Percentiles rank a stretch among this genome's conserved stretches.
phyloP scores from a whole-genome alignment of 2,113 vertebrate species.

The Oxygymnocypris stewartii region DNA sequence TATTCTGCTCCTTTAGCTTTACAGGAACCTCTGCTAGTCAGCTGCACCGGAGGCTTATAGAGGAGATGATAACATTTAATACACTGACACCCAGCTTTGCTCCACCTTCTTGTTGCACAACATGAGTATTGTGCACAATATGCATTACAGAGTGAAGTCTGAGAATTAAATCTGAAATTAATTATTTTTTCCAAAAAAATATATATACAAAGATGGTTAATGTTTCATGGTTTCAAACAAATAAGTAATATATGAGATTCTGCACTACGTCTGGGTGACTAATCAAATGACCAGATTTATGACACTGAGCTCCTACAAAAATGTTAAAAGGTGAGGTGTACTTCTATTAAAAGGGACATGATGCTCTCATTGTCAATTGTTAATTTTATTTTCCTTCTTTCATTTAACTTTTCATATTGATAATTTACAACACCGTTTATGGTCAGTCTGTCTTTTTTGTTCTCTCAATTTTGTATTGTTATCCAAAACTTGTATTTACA shows the following conservation, averaged over 20 bases:
- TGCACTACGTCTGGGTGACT: not conserved
- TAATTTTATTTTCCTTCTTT: not conserved
- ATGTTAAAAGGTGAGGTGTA: not conserved
- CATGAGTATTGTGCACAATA: conserved; percentile 49
- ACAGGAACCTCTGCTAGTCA: conserved; percentile 61
- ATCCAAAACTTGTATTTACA: too few species aligned
- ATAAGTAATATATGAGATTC: not conserved
- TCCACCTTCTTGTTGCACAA: not conserved
- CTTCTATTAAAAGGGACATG: not conserved
- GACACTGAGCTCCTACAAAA: not conserved
- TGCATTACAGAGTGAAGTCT: not conserved
- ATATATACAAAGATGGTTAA: not conserved
- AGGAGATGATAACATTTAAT: conserved; percentile 62
- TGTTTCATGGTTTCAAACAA: not conserved
- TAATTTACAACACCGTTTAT: not conserved
- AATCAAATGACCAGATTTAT: not conserved
- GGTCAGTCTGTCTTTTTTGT: too few species aligned
- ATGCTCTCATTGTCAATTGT: not conserved
- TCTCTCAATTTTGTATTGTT: too few species aligned
- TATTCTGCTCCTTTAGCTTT: conserved; percentile 64
- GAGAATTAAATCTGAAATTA: not conserved
- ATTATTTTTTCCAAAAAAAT: not conserved
- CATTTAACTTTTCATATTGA: not conserved
- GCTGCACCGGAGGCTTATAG: conserved; percentile 64
- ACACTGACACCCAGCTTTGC: conserved; percentile 60